Percentiles rank a stretch among this genome's conserved stretches.
Conservation (phyloP, 2,888 invertebrate species). For the Cremastinae sp. region DNA sequence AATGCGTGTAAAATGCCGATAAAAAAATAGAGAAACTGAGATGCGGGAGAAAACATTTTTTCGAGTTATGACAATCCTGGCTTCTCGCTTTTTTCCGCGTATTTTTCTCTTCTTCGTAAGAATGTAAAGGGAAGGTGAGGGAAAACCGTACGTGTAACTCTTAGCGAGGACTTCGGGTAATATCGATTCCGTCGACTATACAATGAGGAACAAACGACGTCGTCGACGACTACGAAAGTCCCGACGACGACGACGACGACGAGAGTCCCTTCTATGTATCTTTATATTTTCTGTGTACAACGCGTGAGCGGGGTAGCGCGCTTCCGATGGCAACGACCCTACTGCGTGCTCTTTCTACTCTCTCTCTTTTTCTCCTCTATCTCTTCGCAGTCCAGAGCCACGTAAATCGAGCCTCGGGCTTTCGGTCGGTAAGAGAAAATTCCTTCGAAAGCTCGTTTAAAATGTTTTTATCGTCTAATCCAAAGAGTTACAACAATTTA, state of each 20-base stretch:
- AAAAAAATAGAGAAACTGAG: too few species aligned
- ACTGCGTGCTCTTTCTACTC: conserved; percentile 66
- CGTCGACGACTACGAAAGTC: conserved; percentile 20
- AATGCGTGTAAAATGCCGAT: too few species aligned
- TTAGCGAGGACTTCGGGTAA: conserved; percentile 58
- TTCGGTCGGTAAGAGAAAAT: too few species aligned
- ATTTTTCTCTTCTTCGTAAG: conserved; percentile 40
- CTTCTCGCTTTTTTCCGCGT: conserved; percentile 47
- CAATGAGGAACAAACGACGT: conserved; percentile 21
- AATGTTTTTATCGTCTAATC: too few species aligned
- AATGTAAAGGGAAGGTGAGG: too few species aligned
- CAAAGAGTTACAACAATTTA: too few species aligned
- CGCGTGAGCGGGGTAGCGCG: conserved; percentile 70
- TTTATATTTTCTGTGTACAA: conserved; percentile 42
- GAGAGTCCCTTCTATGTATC: conserved; percentile 36
- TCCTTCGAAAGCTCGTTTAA: too few species aligned
- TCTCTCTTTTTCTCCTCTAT: conserved; percentile 32
- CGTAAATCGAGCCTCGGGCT: too few species aligned
- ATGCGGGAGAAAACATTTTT: too few species aligned
- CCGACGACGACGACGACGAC: conserved; percentile 17
- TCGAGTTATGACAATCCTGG: too few species aligned
- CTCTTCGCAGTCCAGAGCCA: conserved; percentile 21
- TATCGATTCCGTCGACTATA: conserved; percentile 63
- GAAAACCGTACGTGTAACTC: conserved; percentile 20
- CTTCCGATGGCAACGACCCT: conserved; percentile 77